Conservation (phyloP, 2,797 vertebrate genomes). For the Rhinoraja longicauda region DNA sequence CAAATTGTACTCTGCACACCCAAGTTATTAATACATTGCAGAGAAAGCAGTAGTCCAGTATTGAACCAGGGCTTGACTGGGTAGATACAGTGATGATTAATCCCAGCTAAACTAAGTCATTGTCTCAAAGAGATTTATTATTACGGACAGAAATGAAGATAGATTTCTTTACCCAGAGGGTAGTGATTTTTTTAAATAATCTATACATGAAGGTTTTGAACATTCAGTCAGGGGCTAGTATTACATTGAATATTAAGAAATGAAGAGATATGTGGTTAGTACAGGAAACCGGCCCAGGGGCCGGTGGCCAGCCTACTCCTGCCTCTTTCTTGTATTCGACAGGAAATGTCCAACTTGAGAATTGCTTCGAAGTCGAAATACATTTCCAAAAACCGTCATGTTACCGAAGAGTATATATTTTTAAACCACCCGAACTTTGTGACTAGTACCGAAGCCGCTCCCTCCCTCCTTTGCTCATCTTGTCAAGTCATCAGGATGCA, state of each 20-base stretch:
- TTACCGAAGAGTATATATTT: too few relatives aligned
- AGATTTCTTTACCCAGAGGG: not conserved
- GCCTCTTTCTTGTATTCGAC: too few relatives aligned
- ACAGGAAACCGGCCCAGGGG: not conserved
- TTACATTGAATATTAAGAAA: not conserved
- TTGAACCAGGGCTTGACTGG: not conserved
- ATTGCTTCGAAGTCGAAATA: too few relatives aligned
- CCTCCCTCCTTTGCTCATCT: not conserved
- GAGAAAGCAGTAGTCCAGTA: too few relatives aligned
- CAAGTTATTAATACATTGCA: too few relatives aligned
- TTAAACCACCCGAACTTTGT: too few relatives aligned
- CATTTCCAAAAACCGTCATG: too few relatives aligned
- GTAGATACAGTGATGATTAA: not conserved
- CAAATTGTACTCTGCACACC: too few relatives aligned
- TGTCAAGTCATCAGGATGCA: constrained; percentile 27
- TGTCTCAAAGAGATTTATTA: not conserved
- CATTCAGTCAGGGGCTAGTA: not conserved
- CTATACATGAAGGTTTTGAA: not conserved
- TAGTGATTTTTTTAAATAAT: not conserved
- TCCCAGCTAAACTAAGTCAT: not conserved
- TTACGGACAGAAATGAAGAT: not conserved
- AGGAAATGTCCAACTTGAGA: too few relatives aligned
- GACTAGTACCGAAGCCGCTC: not conserved
- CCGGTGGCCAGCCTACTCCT: too few relatives aligned
- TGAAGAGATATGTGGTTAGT: not conserved